Evolutionary conservation across 2,888 invertebrate genomes (phyloP), one percentile per base, ranked within the genome.

Genomic region (Athetis lepigone): DNA sequence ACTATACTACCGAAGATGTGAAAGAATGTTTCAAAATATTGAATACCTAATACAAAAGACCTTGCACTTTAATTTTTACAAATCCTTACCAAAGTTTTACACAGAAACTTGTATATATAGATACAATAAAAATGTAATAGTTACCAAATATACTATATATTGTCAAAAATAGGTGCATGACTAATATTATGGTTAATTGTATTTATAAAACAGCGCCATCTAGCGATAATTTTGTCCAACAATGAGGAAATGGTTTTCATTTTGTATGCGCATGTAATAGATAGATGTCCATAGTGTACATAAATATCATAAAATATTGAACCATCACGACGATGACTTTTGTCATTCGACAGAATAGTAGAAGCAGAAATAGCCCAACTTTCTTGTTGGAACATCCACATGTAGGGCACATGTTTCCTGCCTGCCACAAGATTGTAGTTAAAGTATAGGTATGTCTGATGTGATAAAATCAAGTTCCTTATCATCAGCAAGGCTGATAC

Each of bases 1-100:
- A 95, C 95, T 95, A 95, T 95, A 95, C 95, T 95, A 95, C 94
- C 95, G 94, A 93, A 91, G 94, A 94, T 47, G 21, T 73, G 1
- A 0, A 21, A 0, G 0, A 0, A 0, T 0, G 0, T 0, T 0
- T 0, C 0, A 2, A 63, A 70, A 75, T 37, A n/a, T 0, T 5
- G 2, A 2, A 6, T 2, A 0, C 0, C 0, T 42, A 23, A 37
- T 2, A 7, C 2, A 8, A 16, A 2, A 3, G 3, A 29, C 7
- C 0, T 19, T 9, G 0, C 0, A 6, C 4, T 37, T 6, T 0
- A 0, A 9, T 23, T 11, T 11, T 0, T 4, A 0, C 7, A n/a
- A 0, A 18, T 18, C 18, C 23, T 8, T 0, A 1, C 19, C 8
- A 11, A 21, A 21, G 1, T n/a, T 19, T n/a, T 11, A 39, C 1